These are phyloP conservation scores for Ondatra zibethicus DNA, from an alignment of 2,113 vertebrate species.

Conservation along the genomic window DNA sequence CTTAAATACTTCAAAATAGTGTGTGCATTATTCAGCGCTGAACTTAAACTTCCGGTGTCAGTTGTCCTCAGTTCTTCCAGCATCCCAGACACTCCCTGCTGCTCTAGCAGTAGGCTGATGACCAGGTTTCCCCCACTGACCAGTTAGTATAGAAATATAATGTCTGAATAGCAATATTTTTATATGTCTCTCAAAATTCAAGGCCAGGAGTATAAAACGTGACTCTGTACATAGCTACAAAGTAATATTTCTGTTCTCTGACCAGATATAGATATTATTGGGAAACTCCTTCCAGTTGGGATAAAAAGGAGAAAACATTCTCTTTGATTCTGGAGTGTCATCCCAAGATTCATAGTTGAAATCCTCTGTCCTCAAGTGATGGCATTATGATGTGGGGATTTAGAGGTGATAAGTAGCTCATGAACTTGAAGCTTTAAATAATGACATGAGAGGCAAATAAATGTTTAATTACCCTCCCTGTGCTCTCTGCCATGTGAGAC, in stretches of 20 bases:
- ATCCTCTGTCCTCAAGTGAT: background rate
- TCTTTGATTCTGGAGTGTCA: background rate
- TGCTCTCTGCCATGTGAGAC: background rate
- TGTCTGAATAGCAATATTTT: background rate
- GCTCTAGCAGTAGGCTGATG: background rate
- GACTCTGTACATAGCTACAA: background rate
- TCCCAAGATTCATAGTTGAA: background rate
- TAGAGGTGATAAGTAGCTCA: background rate
- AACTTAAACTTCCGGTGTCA: background rate
- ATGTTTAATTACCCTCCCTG: background rate
- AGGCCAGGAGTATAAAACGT: background rate
- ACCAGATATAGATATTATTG: no score
- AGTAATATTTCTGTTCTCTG: background rate
- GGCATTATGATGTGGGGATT: background rate
- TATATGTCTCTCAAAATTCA: background rate
- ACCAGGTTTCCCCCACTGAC: background rate
- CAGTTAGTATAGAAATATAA: background rate
- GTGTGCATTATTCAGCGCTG: background rate
- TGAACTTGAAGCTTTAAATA: background rate
- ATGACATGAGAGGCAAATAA: background rate
- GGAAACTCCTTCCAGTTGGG: background rate
- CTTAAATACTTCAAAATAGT: background rate
- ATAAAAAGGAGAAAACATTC: background rate
- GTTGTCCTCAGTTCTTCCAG: background rate
- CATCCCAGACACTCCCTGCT: background rate